Base-by-base conservation (phyloP, 2,797 vertebrate genomes). In the Pangasius krempfi region DNA sequence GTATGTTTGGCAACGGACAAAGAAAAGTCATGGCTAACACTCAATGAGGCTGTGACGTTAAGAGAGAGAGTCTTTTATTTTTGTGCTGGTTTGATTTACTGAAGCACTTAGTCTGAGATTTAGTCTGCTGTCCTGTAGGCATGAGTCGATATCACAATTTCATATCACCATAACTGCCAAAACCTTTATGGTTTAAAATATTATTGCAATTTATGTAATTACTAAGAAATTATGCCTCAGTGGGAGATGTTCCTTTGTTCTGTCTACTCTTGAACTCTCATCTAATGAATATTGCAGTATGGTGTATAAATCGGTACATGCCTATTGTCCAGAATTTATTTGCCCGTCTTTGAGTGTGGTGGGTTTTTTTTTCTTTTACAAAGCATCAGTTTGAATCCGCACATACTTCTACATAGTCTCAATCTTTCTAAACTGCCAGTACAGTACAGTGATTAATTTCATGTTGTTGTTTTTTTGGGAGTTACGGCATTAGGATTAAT, bases 301-400 rank as follows among this genome's bases (percentile, higher is more conserved):
- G 33, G 7, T 5, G 52, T 75, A 86, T 18, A 86, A 86, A 73
- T 56, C 84, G 84, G 70, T 73, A 86, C 70, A 75, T 40, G 70
- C 14, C 54, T n/a, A 58, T 86, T 40, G 25, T 75, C 37, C 52
- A 56, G 52, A 73, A 85, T 85, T n/a, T 85, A 30, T 68, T 58
- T 52, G 40, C 62, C 22, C 22, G 7, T 68, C 47, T 73, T 84
- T 40, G 22, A 73, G 30, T 40, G 47, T 18, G 44, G 9, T 25
- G 16, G 12, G 1, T 79, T 88, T 25, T 76, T 76, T 89, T 73
- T 70, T 44, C 85, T 91, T 91, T 93, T 93, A 92, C 92, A 94
- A 92, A 94, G 89, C 91, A 85, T 90, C 92, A 92, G 90, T 90
- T 91, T 94, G 87, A 84, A 86, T 91, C 88, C 89, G 78, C 90